Evolutionary conservation across 2,888 invertebrate species (phyloP).

Genomic region (Xestia sexstrigata): DNA sequence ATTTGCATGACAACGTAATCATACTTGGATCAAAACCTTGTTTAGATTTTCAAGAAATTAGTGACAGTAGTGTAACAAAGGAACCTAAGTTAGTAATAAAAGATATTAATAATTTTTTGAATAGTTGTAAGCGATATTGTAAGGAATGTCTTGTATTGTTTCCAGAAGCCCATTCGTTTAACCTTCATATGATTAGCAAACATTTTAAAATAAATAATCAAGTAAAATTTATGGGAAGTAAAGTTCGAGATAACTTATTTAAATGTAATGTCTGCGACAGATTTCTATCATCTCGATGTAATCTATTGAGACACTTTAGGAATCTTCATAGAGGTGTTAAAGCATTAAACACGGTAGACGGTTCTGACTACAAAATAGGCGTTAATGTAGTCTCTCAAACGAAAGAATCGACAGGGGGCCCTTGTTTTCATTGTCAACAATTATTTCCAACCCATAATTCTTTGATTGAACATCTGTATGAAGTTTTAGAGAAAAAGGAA

Average conservation of each 20-base stretch:
- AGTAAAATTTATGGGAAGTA: constrained; percentile 13
- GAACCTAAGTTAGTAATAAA: constrained; percentile 70
- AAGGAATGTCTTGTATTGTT: constrained; percentile 79
- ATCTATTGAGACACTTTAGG: constrained; percentile 69
- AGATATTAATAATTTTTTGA: constrained; percentile 74
- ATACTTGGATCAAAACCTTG: constrained; percentile 78
- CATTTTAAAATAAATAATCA: constrained; percentile 23
- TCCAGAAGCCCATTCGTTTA: constrained; percentile 62
- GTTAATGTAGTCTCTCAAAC: constrained; percentile 26
- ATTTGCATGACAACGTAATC: constrained; percentile 72
- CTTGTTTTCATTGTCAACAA: constrained; percentile 80
- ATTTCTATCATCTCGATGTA: constrained; percentile 52
- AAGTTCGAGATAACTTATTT: constrained; percentile 35
- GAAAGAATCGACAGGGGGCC: constrained; percentile 40
- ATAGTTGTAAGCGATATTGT: constrained; percentile 77
- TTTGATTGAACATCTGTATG: constrained; percentile 83
- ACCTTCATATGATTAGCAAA: constrained; percentile 21
- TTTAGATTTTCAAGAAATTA: constrained; percentile 38
- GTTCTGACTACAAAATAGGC: constrained; percentile 18
- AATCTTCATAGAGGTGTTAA: constrained; percentile 59
- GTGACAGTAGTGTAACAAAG: constrained; percentile 19
- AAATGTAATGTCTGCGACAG: constrained; percentile 70
- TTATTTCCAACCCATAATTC: constrained; percentile 73
- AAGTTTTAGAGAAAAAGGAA: constrained; percentile 72
- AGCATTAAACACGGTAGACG: constrained; percentile 3